Base-by-base conservation (phyloP, 2,113 vertebrate species). In the Sander lucioperca region DNA sequence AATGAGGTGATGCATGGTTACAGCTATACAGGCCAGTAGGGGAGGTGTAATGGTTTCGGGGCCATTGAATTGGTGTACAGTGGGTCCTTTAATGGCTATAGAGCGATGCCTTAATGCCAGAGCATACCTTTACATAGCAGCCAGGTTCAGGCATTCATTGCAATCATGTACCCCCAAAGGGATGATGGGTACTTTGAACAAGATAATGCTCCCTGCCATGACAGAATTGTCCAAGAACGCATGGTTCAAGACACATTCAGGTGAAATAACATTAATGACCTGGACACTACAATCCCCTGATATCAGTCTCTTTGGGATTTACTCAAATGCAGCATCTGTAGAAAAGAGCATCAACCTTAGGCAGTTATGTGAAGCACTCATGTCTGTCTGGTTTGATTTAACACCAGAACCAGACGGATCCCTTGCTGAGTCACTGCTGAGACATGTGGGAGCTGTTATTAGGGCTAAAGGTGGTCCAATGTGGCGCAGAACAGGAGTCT, bases 1-100 rank as follows among this genome's bases (percentile, higher is more conserved):
- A 82, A 74, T 85, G 64, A 91, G 79, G 70, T 89, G 81, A 90
- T 90, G 74, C 62, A 86, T 89, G 58, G 74, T 83, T 86, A 85
- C 72, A 88, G 77, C 81, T 72, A 50, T 33, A 54, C 74, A 61
- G 68, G 64, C 62, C 79, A 67, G 57, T 62, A 57, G 75, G 83
- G 77, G 66, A 66, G 39, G 18, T 59, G 62, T 79, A 81, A 87
- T 87, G 74, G 82, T 85, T 88, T 87, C 69, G n/a, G 51, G 64
- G 50, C 73, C 85, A 82, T 88, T 88, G 73, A 82, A 30, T 82
- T 77, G 81, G 67, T 82, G 48, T 75, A 91, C 77, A 79, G 75
- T 80, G 66, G 15, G 50, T 72, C 45, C 50, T 87, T 87, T 80
- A 87, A 86, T 83, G 74, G 62, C 79, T 75, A 57, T 45, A 68